These are phyloP conservation scores for Galeruca laticollis DNA, from an alignment of 2,888 invertebrate genomes.

Conservation along the genomic window DNA sequence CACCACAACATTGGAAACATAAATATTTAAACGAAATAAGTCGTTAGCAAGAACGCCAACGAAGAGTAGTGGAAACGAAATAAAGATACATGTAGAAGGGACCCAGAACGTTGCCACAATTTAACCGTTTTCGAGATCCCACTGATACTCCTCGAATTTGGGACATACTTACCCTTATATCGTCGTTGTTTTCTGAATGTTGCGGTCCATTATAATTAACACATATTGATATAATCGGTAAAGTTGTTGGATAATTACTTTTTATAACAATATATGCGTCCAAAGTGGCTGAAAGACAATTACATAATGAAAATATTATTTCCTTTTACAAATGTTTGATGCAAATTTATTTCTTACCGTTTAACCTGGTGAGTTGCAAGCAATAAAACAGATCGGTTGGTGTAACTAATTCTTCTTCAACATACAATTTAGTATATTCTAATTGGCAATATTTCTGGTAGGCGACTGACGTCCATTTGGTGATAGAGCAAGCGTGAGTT, in stretches of 20 bases:
- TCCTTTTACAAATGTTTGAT: too few relatives aligned
- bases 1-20: too few relatives aligned
- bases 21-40: too few relatives aligned
- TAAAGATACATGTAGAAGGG: too few relatives aligned
- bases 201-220: conserved; percentile 80
- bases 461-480: conserved; percentile 78
- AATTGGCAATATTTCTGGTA: conserved; percentile 76
- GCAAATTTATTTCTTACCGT: conserved; percentile 66
- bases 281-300: conserved; percentile 76
- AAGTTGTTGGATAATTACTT: conserved; percentile 83
- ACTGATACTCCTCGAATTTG: too few relatives aligned
- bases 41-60: too few relatives aligned
- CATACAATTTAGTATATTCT: conserved; percentile 69
- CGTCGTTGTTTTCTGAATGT: conserved; percentile 76
- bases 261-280: conserved; percentile 83
- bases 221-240: conserved; percentile 83
- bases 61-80: too few relatives aligned
- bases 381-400: conserved; percentile 80
- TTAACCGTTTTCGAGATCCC: too few relatives aligned
- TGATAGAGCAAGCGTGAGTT: conserved; percentile 72
- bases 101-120: too few relatives aligned
- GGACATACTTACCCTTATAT: conserved; percentile 75
- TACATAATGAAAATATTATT: too few relatives aligned
- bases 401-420: conserved; percentile 72
- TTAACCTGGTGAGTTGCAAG: conserved; percentile 83